These are phyloP conservation scores for Plectrocnemia conspersa DNA, from an alignment of 1,140 invertebrate genomes.

Conservation along the genomic window DNA sequence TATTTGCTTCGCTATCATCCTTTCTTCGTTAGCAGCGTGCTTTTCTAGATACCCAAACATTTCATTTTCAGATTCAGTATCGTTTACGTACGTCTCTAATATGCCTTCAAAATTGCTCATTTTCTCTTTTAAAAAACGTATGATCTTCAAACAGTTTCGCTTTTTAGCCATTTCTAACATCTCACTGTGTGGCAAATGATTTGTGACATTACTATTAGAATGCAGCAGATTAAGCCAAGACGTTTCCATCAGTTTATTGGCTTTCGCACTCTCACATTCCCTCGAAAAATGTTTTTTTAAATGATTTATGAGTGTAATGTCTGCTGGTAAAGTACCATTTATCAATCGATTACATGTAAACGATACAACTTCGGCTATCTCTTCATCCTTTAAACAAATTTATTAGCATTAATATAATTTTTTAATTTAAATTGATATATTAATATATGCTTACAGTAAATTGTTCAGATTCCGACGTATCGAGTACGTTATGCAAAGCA, in stretches of 20 bases:
- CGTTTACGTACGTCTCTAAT: constrained; percentile 42
- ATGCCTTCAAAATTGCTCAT: constrained; percentile 35
- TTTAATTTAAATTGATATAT: constrained; percentile 3
- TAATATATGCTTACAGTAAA: constrained; percentile 36
- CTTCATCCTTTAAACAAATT: constrained; percentile 22
- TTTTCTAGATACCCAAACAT: constrained; percentile 44
- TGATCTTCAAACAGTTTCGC: constrained; percentile 27
- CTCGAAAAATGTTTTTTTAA: constrained; percentile 31
- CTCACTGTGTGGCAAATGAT: constrained; percentile 27
- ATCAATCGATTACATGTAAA: constrained; percentile 29
- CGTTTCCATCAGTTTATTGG: constrained; percentile 27
- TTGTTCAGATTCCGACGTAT: constrained; percentile 32
- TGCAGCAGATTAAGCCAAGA: constrained; percentile 28
- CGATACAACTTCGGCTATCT: constrained; percentile 28
- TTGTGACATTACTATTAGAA: constrained; percentile 20
- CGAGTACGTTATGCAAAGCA: constrained; percentile 38
- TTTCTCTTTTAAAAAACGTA: constrained; percentile 29
- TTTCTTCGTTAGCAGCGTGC: constrained; percentile 24
- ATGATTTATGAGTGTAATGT: constrained; percentile 28
- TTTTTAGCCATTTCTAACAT: constrained; percentile 28
- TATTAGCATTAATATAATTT: background rate
- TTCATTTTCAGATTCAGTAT: constrained; percentile 40
- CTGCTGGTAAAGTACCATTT: constrained; percentile 27
- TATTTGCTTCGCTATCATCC: constrained; percentile 37
- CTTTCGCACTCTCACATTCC: constrained; percentile 16